These are phyloP conservation scores for Salvelinus sp. DNA, from an alignment of 2,113 vertebrate species.

Conservation along the genomic window DNA sequence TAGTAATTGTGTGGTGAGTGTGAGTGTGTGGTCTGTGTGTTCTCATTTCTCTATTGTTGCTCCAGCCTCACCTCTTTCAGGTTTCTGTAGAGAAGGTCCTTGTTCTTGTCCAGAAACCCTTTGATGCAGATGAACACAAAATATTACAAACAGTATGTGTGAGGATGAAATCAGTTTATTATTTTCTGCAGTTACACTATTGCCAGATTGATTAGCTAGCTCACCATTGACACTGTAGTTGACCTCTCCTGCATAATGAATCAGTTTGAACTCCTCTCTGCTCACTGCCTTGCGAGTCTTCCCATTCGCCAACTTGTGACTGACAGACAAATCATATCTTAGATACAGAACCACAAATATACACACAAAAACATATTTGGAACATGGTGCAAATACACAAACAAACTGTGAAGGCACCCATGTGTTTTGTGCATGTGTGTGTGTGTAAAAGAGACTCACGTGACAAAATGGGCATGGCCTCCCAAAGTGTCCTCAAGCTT, in stretches of 20 bases:
- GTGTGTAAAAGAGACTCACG: slow-evolving; percentile 74
- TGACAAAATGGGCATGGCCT: slow-evolving; percentile 91
- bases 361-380: background rate
- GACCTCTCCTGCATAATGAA: slow-evolving; percentile 96
- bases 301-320: slow-evolving; percentile 94
- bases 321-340: slow-evolving; percentile 50
- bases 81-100: slow-evolving; percentile 93
- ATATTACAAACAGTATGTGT: background rate
- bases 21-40: background rate
- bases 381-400: background rate
- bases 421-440: background rate
- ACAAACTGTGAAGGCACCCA: background rate
- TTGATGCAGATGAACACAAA: slow-evolving; percentile 10
- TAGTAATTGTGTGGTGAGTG: background rate
- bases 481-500: slow-evolving; percentile 91
- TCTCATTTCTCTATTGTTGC: background rate
- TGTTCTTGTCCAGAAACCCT: slow-evolving; percentile 99
- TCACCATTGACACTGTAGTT: slow-evolving; percentile 91
- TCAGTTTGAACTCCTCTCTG: slow-evolving; percentile 90
- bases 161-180: slow-evolving; percentile 10
- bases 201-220: background rate
- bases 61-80: slow-evolving; percentile 87
- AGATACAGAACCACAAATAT: background rate
- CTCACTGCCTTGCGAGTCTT: slow-evolving; percentile 88
- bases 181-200: background rate